Evolutionary conservation across 1,140 invertebrate genomes (phyloP).

Genomic region (Euwallacea similis): DNA sequence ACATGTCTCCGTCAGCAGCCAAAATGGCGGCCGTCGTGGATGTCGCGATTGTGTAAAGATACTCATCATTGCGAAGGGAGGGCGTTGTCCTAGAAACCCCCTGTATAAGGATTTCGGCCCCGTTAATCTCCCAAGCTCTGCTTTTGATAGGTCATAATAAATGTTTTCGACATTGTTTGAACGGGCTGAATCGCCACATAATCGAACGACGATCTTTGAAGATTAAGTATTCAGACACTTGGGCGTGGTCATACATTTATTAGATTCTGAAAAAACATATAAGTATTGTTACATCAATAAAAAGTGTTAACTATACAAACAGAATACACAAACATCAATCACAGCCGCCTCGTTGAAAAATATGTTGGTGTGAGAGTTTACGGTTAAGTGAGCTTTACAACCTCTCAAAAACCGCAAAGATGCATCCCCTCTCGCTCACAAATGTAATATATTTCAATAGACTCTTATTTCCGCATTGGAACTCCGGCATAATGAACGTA

Average conservation of each 20-base stretch:
- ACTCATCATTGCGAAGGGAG: slow-evolving; percentile 23
- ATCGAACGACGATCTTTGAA: too few relatives aligned
- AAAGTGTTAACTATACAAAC: too few relatives aligned
- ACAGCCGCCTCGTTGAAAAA: neutral
- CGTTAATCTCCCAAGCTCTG: slow-evolving; percentile 6
- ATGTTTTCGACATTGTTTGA: neutral
- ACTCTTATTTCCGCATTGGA: slow-evolving; percentile 38
- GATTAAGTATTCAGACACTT: too few relatives aligned
- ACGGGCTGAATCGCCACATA: too few relatives aligned
- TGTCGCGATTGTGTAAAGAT: slow-evolving; percentile 38
- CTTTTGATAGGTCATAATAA: slow-evolving; percentile 30
- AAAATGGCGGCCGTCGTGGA: slow-evolving; percentile 34
- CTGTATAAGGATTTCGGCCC: slow-evolving; percentile 16
- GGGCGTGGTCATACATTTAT: too few relatives aligned
- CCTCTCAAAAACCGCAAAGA: neutral
- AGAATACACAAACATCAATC: too few relatives aligned
- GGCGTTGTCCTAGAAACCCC: slow-evolving; percentile 34
- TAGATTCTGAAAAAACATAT: too few relatives aligned
- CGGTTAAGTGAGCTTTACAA: slow-evolving; percentile 9
- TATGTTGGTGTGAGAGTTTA: neutral
- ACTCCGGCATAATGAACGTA: slow-evolving; percentile 37
- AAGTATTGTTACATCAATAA: too few relatives aligned
- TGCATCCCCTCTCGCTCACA: neutral
- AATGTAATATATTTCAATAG: slow-evolving; percentile 35
- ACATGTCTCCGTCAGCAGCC: slow-evolving; percentile 37